These are phyloP conservation scores for Ranitomeya variabilis DNA, from an alignment of 2,113 vertebrate species.

Conservation along the genomic window DNA sequence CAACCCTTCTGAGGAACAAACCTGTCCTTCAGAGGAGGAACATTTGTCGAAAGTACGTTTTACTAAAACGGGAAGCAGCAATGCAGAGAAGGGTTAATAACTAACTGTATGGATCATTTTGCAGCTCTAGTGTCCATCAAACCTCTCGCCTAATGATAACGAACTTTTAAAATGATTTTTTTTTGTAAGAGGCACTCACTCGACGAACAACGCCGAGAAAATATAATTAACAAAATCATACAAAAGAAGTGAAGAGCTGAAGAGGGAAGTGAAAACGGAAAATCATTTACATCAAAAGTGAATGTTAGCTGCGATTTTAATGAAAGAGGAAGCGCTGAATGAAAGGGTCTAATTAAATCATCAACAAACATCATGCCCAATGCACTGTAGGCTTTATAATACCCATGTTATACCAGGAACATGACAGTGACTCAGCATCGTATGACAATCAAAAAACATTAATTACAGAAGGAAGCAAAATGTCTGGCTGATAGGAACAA, in stretches of 20 bases:
- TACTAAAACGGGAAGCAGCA: not conserved
- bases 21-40: not conserved
- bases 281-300: constrained; percentile 44
- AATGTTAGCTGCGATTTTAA: not conserved
- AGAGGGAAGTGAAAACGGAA: constrained; percentile 19
- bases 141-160: constrained; percentile 20
- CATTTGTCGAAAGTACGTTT: not conserved
- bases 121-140: not conserved
- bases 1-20: not conserved
- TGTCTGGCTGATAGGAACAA: not conserved
- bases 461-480: not conserved
- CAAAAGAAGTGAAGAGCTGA: constrained; percentile 31
- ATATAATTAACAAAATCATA: constrained; percentile 42
- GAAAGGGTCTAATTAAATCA: constrained; percentile 27
- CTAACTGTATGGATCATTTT: not conserved
- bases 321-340: constrained; percentile 27
- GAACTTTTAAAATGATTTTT: not conserved
- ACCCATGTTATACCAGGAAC: constrained; percentile 17
- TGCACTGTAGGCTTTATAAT: not conserved
- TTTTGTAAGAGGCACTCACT: not conserved
- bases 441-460: not conserved
- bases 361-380: not conserved
- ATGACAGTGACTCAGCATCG: not conserved
- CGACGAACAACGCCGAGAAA: constrained; percentile 11
- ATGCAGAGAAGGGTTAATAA: not conserved